These are phyloP conservation scores for Garrulus glandarius DNA, from an alignment of 2,797 vertebrate species.

Conservation along the genomic window DNA sequence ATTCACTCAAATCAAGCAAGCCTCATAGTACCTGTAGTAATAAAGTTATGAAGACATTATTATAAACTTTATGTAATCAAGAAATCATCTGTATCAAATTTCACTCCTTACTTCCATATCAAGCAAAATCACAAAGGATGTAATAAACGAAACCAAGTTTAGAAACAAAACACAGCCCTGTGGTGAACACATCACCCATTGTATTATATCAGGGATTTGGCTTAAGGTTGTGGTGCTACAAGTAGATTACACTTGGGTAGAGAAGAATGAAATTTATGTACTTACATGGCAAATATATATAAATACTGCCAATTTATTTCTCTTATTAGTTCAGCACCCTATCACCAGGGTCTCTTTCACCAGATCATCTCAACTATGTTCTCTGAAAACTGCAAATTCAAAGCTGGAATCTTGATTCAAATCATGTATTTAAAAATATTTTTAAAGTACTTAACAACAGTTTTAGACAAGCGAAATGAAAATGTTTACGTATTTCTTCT, in stretches of 20 bases:
- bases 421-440: background rate
- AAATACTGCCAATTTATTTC: background rate
- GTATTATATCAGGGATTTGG: background rate
- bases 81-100: background rate
- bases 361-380: background rate
- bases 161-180: background rate
- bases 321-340: background rate
- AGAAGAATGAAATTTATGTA: background rate
- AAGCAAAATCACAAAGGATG: background rate
- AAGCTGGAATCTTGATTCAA: background rate
- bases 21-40: background rate
- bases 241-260: background rate
- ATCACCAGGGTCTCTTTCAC: background rate
- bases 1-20: background rate
- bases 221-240: background rate
- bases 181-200: background rate
- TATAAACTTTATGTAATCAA: background rate
- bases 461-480: background rate
- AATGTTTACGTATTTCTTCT: background rate
- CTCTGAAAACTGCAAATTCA: background rate
- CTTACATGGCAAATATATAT: background rate
- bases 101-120: background rate
- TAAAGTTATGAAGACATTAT: background rate
- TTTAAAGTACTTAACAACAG: background rate
- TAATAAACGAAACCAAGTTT: background rate